Conservation (phyloP, 1,140 invertebrate species). For the Trissolcus basalis region DNA sequence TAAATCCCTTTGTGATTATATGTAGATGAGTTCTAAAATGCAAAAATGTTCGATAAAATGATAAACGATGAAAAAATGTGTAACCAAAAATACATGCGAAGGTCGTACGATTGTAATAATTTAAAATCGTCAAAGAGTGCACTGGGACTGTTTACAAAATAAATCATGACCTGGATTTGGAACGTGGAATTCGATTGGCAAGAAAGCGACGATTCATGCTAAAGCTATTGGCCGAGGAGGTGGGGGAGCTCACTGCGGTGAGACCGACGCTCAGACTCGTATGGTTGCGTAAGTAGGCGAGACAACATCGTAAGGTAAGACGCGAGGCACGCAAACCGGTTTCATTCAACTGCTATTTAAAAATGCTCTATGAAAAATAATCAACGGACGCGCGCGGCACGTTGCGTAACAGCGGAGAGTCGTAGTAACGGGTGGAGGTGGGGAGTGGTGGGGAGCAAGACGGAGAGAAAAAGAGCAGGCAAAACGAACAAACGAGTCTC, state of each 20-base stretch:
- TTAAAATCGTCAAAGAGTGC: too few relatives aligned
- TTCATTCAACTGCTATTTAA: slow-evolving; percentile 56
- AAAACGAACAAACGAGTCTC: slow-evolving; percentile 6
- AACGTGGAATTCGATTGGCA: slow-evolving; percentile 5
- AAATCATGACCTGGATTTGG: too few relatives aligned
- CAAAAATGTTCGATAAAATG: slow-evolving; percentile 24
- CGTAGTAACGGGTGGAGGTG: slow-evolving; percentile 4
- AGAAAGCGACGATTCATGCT: slow-evolving; percentile 11
- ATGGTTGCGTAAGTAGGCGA: slow-evolving; percentile 47
- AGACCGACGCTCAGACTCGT: slow-evolving; percentile 48
- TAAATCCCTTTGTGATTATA: slow-evolving; percentile 37
- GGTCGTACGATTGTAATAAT: too few relatives aligned
- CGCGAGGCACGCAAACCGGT: slow-evolving; percentile 22
- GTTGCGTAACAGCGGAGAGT: slow-evolving; percentile 36
- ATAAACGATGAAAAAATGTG: background rate
- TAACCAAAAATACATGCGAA: too few relatives aligned
- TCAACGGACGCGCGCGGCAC: slow-evolving; percentile 41
- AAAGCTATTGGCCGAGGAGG: background rate
- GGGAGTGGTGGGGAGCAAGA: background rate
- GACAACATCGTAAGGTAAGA: slow-evolving; percentile 17
- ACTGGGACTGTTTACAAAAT: too few relatives aligned
- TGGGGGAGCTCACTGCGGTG: slow-evolving; percentile 25
- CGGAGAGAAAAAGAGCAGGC: background rate
- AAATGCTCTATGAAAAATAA: slow-evolving; percentile 53
- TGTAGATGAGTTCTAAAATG: slow-evolving; percentile 19